A percentile compares a stretch with the other conserved stretches of the same genome.
phyloP scores from a whole-genome alignment of 2,888 invertebrate species.

The Dryadula phaetusa region DNA sequence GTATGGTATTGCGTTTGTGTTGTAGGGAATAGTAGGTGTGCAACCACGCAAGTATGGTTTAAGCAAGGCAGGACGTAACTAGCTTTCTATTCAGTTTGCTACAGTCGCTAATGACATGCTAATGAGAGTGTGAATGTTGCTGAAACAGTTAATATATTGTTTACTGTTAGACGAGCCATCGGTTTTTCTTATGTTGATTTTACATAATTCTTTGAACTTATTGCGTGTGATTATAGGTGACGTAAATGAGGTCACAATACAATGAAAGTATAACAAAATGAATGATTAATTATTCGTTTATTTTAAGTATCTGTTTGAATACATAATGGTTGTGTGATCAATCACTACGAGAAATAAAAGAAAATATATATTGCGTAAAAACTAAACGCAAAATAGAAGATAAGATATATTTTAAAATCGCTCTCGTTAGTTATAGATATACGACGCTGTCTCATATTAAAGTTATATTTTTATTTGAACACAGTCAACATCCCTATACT shows the following conservation, averaged over 20 bases:
- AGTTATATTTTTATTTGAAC: constrained; percentile 12
- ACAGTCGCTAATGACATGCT: constrained; percentile 26
- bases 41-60: background rate
- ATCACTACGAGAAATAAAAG: background rate
- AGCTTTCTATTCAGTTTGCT: constrained; percentile 27
- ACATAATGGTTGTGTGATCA: background rate
- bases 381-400: background rate
- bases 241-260: background rate
- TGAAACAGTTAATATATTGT: constrained; percentile 31
- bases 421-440: background rate
- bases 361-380: background rate
- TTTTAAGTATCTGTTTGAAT: background rate
- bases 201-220: background rate
- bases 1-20: background rate
- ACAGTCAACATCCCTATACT: constrained; percentile 15
- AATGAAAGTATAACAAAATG: background rate
- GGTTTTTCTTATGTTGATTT: constrained; percentile 11
- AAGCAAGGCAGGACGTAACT: constrained; percentile 18
- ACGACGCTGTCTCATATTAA: background rate
- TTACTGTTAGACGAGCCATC: constrained; percentile 21
- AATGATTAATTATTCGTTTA: background rate
- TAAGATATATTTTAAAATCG: background rate
- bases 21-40: background rate
- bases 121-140: constrained; percentile 26
- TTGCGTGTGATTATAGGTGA: background rate